Percentiles rank a stretch among this genome's conserved stretches.
phyloP scores from a whole-genome alignment of 2,888 invertebrate species.

The Mycogona germanica region DNA sequence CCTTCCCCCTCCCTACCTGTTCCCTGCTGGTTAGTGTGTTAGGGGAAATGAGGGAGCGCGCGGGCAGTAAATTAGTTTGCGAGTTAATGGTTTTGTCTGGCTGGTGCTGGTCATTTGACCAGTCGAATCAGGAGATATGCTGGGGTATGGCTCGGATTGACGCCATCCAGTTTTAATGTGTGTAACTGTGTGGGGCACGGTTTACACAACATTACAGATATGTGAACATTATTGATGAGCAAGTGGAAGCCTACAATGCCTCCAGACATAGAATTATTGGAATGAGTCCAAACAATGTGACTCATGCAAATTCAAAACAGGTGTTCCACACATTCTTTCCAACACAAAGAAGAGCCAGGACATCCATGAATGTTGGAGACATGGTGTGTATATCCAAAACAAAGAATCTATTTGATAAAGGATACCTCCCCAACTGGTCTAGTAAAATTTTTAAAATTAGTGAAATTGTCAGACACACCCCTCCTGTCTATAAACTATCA shows the following conservation, averaged over 20 bases:
- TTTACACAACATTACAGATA: conserved; percentile 2
- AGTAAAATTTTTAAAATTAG: not conserved
- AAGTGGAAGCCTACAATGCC: not conserved
- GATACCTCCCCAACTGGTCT: not conserved
- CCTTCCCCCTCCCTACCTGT: too few species aligned
- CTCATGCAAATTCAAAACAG: not conserved
- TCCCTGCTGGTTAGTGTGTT: too few species aligned
- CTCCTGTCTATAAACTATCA: too few species aligned
- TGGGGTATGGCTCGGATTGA: too few species aligned
- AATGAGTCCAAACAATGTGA: not conserved
- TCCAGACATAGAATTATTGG: not conserved
- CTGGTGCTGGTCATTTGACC: too few species aligned
- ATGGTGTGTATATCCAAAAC: not conserved
- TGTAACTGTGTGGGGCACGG: too few species aligned
- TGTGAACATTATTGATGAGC: not conserved
- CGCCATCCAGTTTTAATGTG: too few species aligned
- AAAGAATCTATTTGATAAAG: not conserved
- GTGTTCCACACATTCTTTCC: not conserved
- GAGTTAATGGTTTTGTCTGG: too few species aligned
- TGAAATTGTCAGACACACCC: too few species aligned
- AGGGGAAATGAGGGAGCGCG: too few species aligned
- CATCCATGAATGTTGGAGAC: not conserved
- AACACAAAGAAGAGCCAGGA: not conserved
- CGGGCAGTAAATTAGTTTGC: too few species aligned
- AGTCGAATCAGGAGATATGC: too few species aligned